Evolutionary conservation across 2,113 vertebrate species (phyloP), one percentile per base, ranked within the genome.

Genomic region (Cryptotis parvus): DNA sequence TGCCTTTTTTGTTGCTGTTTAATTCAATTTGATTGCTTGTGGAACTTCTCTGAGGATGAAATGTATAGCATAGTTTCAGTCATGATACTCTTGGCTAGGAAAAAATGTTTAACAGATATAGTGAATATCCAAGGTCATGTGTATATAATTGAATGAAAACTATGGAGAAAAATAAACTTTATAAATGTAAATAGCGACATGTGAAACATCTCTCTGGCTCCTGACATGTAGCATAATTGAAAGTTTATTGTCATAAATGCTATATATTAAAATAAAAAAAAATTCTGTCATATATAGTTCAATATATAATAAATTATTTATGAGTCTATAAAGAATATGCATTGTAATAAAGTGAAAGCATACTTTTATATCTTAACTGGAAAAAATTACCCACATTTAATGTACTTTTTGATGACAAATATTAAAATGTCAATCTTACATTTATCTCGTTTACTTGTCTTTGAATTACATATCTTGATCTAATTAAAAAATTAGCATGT

Each of bases 401-500:
- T n/a, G n/a, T 33, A 1, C 3, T 84, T 68, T 73, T 49, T 9
- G 80, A 73, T 79, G 18, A 4, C 18, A 63, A 31, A n/a, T 65
- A 24, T 41, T 68, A 83, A 90, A 82, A 92, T 89, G 43, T 55
- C 39, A 41, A 31, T 31, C 16, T 74, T 92, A 4, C 39, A 7
- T 55, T 55, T 55, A 84, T 58, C 73, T 83, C 72, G 10, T 82
- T 89, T 84, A 63, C 27, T 83, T 65, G 26, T 65, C 29, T 92
- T 58, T 79, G 58, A 84, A n/a, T 79, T 94, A 68, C 24, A 52
- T 39, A 29, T 4, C 22, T 82, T 35, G 61, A 87, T 87, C 83
- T 78, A 70, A 83, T 80, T 94, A 90, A 12, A n/a, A 80, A 74
- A 55, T 70, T 89, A 93, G 82, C 52, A 89, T 78, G 83, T 80